Evolutionary conservation across 2,888 invertebrate species (phyloP).

Genomic region (Podabrus alpinus): DNA sequence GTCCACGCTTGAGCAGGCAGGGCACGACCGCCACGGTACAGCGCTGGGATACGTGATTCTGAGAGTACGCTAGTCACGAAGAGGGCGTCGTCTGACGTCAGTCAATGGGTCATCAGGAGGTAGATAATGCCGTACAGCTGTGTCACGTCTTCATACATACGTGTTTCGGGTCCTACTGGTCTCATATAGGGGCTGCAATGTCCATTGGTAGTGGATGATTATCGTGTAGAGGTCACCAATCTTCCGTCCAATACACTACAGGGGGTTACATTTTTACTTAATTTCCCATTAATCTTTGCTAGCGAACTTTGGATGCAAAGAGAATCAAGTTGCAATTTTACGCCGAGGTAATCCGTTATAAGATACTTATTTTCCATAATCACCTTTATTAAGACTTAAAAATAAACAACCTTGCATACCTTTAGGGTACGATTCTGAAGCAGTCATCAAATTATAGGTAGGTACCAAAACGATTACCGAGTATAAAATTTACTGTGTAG

Average conservation of each 20-base stretch:
- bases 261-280: conserved; percentile 12
- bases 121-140: conserved; percentile 52
- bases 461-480: conserved; percentile 39
- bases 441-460: conserved; percentile 39
- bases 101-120: conserved; percentile 51
- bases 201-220: conserved; percentile 22
- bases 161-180: conserved; percentile 53
- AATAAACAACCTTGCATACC: conserved; percentile 20
- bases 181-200: conserved; percentile 40
- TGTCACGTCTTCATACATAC: conserved; percentile 55
- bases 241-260: conserved; percentile 9
- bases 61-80: conserved; percentile 48
- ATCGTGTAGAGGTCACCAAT: conserved; percentile 12
- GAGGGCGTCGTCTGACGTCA: conserved; percentile 49
- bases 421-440: conserved; percentile 35
- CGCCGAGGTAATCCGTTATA: conserved; percentile 10
- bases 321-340: neutral
- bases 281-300: conserved; percentile 6
- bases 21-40: conserved; percentile 29
- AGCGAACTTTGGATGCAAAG: neutral
- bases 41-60: conserved; percentile 27
- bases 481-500: conserved; percentile 39
- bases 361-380: conserved; percentile 21
- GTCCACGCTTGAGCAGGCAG: conserved; percentile 24
- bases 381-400: conserved; percentile 25